phyloP scores from a whole-genome alignment of 1,140 invertebrate species.

The Macrosteles quadrilineatus region DNA sequence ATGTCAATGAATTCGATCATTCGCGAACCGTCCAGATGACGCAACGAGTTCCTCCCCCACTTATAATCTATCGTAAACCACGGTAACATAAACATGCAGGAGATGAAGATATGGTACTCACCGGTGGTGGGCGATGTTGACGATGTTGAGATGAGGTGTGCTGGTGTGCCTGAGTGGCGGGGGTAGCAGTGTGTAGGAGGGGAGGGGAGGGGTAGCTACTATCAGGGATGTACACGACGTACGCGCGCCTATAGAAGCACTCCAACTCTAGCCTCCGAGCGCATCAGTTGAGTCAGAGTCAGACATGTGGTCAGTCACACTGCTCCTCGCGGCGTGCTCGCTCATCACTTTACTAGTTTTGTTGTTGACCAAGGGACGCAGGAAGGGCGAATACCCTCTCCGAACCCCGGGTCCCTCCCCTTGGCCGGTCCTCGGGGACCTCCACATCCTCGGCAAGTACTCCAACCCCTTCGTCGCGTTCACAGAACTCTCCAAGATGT shows the following conservation, averaged over 20 bases:
- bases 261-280: not conserved
- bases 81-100: no score
- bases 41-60: no score
- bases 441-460: slow-evolving; percentile 65
- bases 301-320: not conserved
- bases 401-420: slow-evolving; percentile 61
- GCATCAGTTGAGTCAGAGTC: not conserved
- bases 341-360: not conserved
- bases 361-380: not conserved
- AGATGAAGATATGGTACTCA: no score
- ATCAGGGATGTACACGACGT: not conserved
- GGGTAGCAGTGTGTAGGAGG: slow-evolving; percentile 37
- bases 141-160: no score
- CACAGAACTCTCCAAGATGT: slow-evolving; percentile 64
- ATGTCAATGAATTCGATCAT: no score
- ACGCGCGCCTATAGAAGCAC: not conserved
- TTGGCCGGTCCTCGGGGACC: slow-evolving; percentile 70
- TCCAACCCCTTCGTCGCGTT: slow-evolving; percentile 72
- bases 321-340: not conserved
- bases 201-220: slow-evolving; percentile 25
- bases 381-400: not conserved
- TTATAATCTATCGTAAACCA: no score
- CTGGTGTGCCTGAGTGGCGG: no score
- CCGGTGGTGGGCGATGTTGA: no score
- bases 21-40: no score